These are phyloP conservation scores for Drosophila siamana DNA, from an alignment of 2,888 invertebrate species.

Conservation along the genomic window DNA sequence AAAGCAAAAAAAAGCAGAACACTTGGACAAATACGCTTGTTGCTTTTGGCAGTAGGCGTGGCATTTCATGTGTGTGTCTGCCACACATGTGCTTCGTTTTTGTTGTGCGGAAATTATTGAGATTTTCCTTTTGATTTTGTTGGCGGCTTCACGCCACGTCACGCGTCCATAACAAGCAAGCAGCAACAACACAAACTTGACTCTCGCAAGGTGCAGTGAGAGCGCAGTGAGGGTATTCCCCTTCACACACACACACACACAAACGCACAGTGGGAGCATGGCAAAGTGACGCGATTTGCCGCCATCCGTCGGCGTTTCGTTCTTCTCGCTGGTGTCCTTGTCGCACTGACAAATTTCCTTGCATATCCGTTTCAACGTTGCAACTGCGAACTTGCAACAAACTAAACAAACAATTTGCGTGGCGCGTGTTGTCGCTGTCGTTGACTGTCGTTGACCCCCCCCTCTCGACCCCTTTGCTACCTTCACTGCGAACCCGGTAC, in stretches of 20 bases:
- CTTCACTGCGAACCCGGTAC: conserved; percentile 15
- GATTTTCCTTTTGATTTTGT: conserved; percentile 76
- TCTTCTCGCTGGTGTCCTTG: conserved; percentile 28
- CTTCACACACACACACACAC: not conserved
- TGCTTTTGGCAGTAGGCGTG: conserved; percentile 67
- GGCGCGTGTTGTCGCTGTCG: conserved; percentile 33
- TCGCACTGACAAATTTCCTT: conserved; percentile 71
- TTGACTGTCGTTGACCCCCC: conserved; percentile 23
- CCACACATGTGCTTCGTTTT: conserved; percentile 22
- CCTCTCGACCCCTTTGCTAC: not conserved
- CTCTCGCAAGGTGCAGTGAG: not conserved
- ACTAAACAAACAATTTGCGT: conserved; percentile 62
- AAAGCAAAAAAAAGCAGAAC: conserved; percentile 19
- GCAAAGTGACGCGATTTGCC: conserved; percentile 45
- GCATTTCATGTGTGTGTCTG: conserved; percentile 26
- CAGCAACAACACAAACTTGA: conserved; percentile 1
- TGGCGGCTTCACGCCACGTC: conserved; percentile 26
- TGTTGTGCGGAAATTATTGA: conserved; percentile 82
- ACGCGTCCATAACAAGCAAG: not conserved
- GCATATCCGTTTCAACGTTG: conserved; percentile 68
- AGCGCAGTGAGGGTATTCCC: conserved; percentile 14
- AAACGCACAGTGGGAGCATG: conserved; percentile 24
- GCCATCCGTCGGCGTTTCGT: conserved; percentile 54
- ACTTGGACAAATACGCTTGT: conserved; percentile 62
- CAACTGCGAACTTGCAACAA: conserved; percentile 22